Evolutionary conservation across 2,113 vertebrate genomes (phyloP), one percentile per base, ranked within the genome.

Genomic region (Odontophorus gujanensis): DNA sequence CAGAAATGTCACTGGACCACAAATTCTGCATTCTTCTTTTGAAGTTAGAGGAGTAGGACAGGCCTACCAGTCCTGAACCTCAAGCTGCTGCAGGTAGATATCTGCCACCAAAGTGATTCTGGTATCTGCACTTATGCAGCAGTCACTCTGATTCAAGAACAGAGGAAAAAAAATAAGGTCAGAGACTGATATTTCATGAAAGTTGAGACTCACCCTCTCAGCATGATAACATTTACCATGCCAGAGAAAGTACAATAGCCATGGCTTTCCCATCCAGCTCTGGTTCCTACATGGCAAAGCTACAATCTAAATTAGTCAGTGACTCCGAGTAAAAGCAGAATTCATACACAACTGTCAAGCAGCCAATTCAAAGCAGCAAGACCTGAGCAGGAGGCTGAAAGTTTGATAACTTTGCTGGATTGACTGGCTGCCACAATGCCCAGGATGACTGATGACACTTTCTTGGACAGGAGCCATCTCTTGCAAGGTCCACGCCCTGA

Each of bases 281-380:
- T 87, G 65, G 57, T 89, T 96, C 91, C 81, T 80, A 79, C 69
- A 85, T 30, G 40, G 85, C 82, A 95, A 91, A 92, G 68, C 85
- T 96, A 91, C 87, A 84, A 92, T 87, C 87, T 95, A 83, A 93
- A 96, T 95, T 93, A 92, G 79, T 75, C 91, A 92, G 85, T 58
- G 78, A 93, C 87, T 95, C 69, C 78, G 95, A 94, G 93, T 97
- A 91, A 94, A 87, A 91, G 91, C 61, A 95, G 79, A 88, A 91
- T 96, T 95, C 94, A 93, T 94, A 96, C 91, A 91, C 76, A 48
- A 40, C 82, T 96, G 95, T 91, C 94, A 95, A 88, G 59, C 72
- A 90, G 91, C 93, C 85, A 92, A 89, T 95, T 95, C 94, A 96
- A 95, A 95, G 91, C 76, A 95, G 94, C 47, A 86, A 85, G 82